Conservation (phyloP, 2,113 vertebrate species). For the Stigmatopora nigra region DNA sequence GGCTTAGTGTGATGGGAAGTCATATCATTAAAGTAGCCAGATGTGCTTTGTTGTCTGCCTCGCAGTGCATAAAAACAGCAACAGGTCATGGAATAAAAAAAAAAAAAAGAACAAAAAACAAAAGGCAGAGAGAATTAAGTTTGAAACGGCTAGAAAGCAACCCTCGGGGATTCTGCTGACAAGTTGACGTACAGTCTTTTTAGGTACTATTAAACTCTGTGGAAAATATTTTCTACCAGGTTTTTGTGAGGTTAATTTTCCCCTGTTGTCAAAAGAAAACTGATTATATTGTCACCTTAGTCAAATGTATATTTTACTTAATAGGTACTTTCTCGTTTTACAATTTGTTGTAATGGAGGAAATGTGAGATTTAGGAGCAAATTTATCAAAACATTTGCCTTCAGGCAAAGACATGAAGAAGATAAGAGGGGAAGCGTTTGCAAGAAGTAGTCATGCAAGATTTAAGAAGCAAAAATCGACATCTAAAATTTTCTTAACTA, state of each 20-base stretch:
- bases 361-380: neutral
- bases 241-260: conserved; percentile 51
- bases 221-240: conserved; percentile 58
- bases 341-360: neutral
- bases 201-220: conserved; percentile 53
- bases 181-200: conserved; percentile 55
- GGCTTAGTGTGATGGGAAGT: conserved; percentile 69
- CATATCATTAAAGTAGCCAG: conserved; percentile 70
- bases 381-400: conserved; percentile 28
- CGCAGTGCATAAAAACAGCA: conserved; percentile 62
- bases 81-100: conserved; percentile 62
- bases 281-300: conserved; percentile 33
- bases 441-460: conserved; percentile 58
- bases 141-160: conserved; percentile 63
- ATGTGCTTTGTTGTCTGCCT: conserved; percentile 65
- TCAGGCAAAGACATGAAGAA: conserved; percentile 42
- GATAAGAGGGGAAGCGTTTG: conserved; percentile 60
- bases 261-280: conserved; percentile 39
- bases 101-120: conserved; percentile 40
- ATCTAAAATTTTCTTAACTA: conserved; percentile 67
- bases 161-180: conserved; percentile 52
- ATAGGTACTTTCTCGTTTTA: conserved; percentile 38
- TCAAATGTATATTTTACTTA: conserved; percentile 31
- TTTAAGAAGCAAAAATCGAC: conserved; percentile 58
- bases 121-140: conserved; percentile 58